These are phyloP conservation scores for Turdus rufiventris DNA, from an alignment of 2,113 vertebrate species.

Conservation along the genomic window DNA sequence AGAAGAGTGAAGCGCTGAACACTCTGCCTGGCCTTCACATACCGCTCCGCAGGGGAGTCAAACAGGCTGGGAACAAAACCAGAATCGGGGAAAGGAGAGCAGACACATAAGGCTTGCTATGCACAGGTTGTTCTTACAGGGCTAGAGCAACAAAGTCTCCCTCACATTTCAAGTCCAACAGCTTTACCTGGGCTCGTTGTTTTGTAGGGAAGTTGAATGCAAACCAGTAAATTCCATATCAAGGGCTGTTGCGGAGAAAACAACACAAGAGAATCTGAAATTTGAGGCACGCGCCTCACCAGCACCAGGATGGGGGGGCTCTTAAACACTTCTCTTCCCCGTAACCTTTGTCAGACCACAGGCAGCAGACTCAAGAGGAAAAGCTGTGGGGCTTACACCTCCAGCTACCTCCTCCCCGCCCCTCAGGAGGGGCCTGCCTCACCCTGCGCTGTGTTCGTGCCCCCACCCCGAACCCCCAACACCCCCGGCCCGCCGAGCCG, in stretches of 20 bases:
- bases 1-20: conserved; percentile 66
- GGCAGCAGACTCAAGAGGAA: not conserved
- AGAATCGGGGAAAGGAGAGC: not conserved
- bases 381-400: accelerated
- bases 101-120: accelerated
- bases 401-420: accelerated
- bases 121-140: not conserved
- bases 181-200: conserved; percentile 66
- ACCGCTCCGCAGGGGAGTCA: conserved; percentile 64
- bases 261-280: not conserved
- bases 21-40: conserved; percentile 59
- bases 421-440: too few species aligned
- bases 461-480: accelerated
- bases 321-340: accelerated
- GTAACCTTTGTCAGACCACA: accelerated
- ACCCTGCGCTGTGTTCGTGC: not conserved
- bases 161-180: accelerated
- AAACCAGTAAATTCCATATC: conserved; percentile 76
- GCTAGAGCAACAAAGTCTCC: not conserved
- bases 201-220: not conserved
- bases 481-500: accelerated
- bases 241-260: conserved; percentile 42
- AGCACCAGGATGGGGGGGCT: accelerated
- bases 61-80: conserved; percentile 58
- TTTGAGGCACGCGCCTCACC: accelerated